These are phyloP conservation scores for Zaprionus africanus DNA, from an alignment of 1,140 invertebrate genomes.

Conservation along the genomic window DNA sequence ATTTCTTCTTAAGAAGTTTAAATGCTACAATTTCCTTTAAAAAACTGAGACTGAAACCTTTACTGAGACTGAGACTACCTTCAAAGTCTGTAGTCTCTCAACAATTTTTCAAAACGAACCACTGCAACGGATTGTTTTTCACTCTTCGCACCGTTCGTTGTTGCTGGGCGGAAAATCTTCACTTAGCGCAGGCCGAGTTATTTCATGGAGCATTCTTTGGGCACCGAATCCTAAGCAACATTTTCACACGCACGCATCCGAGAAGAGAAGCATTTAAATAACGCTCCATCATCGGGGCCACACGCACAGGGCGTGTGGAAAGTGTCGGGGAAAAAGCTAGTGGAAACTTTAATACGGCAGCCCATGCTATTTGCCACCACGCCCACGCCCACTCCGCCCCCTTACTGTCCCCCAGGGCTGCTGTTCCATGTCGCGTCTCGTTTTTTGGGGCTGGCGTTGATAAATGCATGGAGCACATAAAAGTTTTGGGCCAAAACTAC, in stretches of 20 bases:
- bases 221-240: conserved; percentile 55
- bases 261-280: conserved; percentile 81
- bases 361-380: conserved; percentile 1
- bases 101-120: not conserved
- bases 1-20: too few relatives aligned
- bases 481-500: conserved; percentile 81
- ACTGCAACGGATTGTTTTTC: too few relatives aligned
- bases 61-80: too few relatives aligned
- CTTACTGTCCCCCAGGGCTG: conserved; percentile 25
- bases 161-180: not conserved
- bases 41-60: too few relatives aligned
- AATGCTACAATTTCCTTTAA: too few relatives aligned
- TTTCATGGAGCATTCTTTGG: not conserved
- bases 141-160: not conserved
- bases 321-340: not conserved
- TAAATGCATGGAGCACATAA: conserved; percentile 70
- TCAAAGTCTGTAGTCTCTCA: not conserved
- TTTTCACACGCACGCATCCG: conserved; percentile 76
- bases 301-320: not conserved
- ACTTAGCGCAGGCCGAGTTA: not conserved
- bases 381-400: conserved; percentile 1
- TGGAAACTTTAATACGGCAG: conserved; percentile 65
- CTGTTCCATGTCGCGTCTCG: conserved; percentile 25
- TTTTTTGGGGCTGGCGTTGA: conserved; percentile 59
- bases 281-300: conserved; percentile 66